phyloP scores from a whole-genome alignment of 2,113 vertebrate genomes.

The Ochotona princeps region DNA sequence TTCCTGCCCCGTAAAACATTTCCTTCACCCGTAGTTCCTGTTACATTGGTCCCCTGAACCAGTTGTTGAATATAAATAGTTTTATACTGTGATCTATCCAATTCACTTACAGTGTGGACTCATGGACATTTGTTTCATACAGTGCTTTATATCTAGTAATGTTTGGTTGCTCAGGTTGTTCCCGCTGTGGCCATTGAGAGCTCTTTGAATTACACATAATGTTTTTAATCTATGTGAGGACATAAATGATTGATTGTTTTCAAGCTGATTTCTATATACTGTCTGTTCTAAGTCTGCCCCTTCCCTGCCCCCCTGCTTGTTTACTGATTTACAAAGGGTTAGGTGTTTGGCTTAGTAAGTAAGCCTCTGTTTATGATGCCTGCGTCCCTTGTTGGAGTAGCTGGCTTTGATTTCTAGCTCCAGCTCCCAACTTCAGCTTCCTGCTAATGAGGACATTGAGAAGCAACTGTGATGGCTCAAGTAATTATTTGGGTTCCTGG shows the following conservation, averaged over 20 bases:
- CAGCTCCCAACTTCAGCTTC: no score
- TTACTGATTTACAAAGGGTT: neutral
- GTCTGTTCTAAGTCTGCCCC: neutral
- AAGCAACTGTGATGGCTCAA: no score
- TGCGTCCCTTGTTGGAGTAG: no score
- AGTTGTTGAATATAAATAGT: neutral
- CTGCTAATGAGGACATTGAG: no score
- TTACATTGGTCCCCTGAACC: neutral
- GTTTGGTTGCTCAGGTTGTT: neutral
- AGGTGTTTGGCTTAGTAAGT: no score
- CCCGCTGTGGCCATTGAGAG: neutral
- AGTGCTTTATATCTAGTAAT: neutral
- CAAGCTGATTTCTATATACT: neutral
- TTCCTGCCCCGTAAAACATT: no score
- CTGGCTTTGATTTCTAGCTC: no score
- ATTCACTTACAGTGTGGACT: neutral
- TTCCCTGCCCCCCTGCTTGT: neutral
- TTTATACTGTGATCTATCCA: neutral
- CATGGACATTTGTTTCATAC: neutral
- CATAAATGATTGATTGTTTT: neutral
- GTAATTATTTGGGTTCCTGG: no score
- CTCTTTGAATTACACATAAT: neutral
- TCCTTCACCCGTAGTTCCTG: neutral
- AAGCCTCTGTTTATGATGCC: no score
- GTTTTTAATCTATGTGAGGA: neutral